phyloP scores from a whole-genome alignment of 2,113 vertebrate genomes.

The Falcunculus frontatus region DNA sequence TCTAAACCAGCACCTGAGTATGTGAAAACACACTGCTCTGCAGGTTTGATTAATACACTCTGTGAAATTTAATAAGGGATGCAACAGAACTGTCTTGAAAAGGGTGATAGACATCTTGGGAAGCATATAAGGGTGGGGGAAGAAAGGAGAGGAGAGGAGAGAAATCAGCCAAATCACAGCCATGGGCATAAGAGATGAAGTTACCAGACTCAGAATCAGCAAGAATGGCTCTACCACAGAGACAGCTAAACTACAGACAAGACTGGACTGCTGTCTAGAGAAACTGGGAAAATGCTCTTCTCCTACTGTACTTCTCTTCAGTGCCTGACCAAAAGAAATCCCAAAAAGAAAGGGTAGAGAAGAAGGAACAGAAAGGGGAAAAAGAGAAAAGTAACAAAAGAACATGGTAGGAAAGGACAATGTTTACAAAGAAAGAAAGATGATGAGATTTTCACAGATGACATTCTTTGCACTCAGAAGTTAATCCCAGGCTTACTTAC shows the following conservation, averaged over 20 bases:
- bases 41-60: background rate
- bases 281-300: background rate
- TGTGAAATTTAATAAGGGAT: background rate
- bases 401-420: background rate
- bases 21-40: background rate
- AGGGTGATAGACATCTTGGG: constrained; percentile 10
- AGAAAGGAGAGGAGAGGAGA: background rate
- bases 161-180: background rate
- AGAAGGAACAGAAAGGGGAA: background rate
- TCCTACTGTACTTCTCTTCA: background rate
- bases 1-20: background rate
- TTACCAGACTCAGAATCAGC: background rate
- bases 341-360: background rate
- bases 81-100: background rate
- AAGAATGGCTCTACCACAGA: background rate
- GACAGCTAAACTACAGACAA: background rate
- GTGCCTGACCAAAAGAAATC: background rate
- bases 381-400: background rate
- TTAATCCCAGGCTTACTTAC: background rate
- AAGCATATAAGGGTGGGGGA: background rate
- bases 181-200: background rate
- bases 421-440: background rate
- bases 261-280: background rate
- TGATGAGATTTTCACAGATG: background rate
- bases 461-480: background rate